Conservation (phyloP, 2,888 invertebrate species). For the Polyommatus iphigenia region DNA sequence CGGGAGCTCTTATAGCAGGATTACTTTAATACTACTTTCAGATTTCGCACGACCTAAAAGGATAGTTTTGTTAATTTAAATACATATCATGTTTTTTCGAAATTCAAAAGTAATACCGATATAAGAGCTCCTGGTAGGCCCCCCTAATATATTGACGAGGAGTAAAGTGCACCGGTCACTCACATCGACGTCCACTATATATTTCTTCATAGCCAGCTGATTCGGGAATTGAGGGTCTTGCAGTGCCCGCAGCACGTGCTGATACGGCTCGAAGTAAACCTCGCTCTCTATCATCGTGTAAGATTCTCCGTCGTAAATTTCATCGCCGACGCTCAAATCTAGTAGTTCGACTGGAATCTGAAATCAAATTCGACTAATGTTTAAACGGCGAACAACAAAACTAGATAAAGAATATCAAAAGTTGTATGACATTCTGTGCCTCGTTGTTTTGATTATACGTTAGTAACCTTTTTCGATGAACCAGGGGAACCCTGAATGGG, state of each 20-base stretch:
- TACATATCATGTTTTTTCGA: too few species aligned
- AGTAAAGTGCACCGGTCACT: slow-evolving; percentile 42
- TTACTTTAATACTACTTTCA: too few species aligned
- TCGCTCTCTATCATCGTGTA: slow-evolving; percentile 87
- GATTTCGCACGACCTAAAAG: too few species aligned
- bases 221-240: slow-evolving; percentile 76
- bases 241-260: slow-evolving; percentile 84
- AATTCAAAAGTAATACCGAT: too few species aligned
- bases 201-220: slow-evolving; percentile 84
- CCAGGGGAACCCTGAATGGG: too few species aligned
- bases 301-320: slow-evolving; percentile 47
- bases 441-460: too few species aligned
- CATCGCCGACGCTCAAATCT: slow-evolving; percentile 43
- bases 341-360: slow-evolving; percentile 61
- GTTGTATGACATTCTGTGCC: too few species aligned
- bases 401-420: too few species aligned
- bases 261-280: slow-evolving; percentile 90
- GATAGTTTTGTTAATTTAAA: too few species aligned
- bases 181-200: slow-evolving; percentile 82
- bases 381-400: too few species aligned
- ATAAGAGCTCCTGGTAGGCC: neutral
- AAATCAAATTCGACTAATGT: slow-evolving; percentile 28
- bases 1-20: too few species aligned
- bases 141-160: neutral
- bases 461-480: too few species aligned